phyloP scores from a whole-genome alignment of 2,113 vertebrate genomes.

The Perca schrenkii region DNA sequence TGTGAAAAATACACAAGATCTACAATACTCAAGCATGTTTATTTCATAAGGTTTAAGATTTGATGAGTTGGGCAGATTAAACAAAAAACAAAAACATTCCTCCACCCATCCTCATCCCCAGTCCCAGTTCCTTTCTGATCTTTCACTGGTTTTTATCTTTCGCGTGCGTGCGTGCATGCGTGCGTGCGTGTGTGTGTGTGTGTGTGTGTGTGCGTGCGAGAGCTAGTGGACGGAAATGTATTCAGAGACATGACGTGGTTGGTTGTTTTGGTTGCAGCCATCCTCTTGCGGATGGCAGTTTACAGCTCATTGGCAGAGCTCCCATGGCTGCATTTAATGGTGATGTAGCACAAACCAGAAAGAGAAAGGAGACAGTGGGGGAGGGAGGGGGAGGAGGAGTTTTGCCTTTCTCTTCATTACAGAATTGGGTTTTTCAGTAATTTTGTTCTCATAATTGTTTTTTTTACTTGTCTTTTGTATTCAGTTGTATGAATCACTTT shows the following conservation, averaged over 20 bases:
- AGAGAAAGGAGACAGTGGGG: conserved; percentile 25
- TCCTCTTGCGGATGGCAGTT: conserved; percentile 69
- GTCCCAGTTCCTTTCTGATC: too few species aligned
- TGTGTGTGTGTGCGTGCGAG: background rate
- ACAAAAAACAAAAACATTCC: too few species aligned
- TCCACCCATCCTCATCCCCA: too few species aligned
- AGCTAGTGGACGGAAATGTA: conserved; percentile 32
- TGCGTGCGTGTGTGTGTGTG: background rate
- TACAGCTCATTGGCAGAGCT: conserved; percentile 73
- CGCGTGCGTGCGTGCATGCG: background rate
- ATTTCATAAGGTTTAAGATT: too few species aligned
- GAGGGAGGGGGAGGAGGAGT: background rate
- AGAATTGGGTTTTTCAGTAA: conserved; percentile 19
- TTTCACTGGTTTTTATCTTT: too few species aligned
- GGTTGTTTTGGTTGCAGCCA: conserved; percentile 72
- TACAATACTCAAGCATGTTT: too few species aligned
- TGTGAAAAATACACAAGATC: too few species aligned
- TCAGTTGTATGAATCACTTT: background rate
- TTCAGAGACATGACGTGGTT: conserved; percentile 55
- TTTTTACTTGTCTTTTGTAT: background rate
- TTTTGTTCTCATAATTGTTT: background rate
- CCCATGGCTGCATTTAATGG: conserved; percentile 67
- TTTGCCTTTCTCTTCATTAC: conserved; percentile 17
- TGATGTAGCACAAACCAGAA: conserved; percentile 75
- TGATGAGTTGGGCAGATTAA: too few species aligned